Evolutionary conservation across 2,888 invertebrate species (phyloP).

Genomic region (Lordiphosa fenestrarum): DNA sequence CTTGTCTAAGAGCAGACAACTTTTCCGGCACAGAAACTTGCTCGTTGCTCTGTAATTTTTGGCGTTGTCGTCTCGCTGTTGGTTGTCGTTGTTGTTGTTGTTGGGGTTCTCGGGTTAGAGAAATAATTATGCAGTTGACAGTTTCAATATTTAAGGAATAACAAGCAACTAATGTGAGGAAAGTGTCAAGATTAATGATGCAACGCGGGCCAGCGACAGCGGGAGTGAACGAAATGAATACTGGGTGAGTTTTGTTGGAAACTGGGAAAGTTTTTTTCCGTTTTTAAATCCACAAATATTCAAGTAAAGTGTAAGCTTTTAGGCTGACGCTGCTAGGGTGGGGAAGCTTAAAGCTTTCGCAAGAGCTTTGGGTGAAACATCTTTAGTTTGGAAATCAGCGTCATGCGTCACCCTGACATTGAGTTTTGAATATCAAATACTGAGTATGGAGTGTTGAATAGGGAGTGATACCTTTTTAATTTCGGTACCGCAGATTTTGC

Average conservation of each 20-base stretch:
- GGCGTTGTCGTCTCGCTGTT: constrained; percentile 21
- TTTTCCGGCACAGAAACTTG: constrained; percentile 25
- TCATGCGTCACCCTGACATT: no score
- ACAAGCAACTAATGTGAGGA: constrained; percentile 35
- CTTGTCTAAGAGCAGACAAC: constrained; percentile 3
- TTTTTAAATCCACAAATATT: no score
- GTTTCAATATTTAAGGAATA: constrained; percentile 64
- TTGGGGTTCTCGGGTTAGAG: constrained; percentile 14
- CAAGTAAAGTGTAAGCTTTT: no score
- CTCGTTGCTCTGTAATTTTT: constrained; percentile 56
- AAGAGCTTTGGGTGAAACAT: no score
- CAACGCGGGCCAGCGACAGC: constrained; percentile 18
- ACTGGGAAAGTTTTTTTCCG: not conserved
- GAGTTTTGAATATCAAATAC: no score
- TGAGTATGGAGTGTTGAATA: no score
- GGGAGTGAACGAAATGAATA: not conserved
- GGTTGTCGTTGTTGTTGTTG: constrained; percentile 10
- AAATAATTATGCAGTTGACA: constrained; percentile 64
- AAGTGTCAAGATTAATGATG: constrained; percentile 57
- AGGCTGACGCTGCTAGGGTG: no score
- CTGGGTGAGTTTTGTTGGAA: constrained; percentile 2
- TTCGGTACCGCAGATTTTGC: no score
- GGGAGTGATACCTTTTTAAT: no score
- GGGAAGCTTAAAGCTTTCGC: no score
- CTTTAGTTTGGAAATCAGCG: no score